Evolutionary conservation across 2,888 invertebrate genomes (phyloP), one percentile per base, ranked within the genome.

Genomic region (Acanthosepion esculentum): DNA sequence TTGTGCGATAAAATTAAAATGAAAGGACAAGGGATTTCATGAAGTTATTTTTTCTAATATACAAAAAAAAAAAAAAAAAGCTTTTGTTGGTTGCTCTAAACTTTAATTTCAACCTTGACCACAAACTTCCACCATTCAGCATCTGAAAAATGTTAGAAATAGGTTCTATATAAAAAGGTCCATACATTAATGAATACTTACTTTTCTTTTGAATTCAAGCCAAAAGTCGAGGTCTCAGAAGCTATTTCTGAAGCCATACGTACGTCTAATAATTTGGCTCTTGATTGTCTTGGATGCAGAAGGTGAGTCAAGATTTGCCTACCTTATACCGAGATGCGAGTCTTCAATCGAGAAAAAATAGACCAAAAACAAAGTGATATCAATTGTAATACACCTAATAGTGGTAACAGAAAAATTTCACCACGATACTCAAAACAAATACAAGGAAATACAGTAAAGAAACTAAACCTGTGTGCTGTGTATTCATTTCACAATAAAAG

Each of bases 51-150:
- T 59, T 23, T 50, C 50, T 12, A 50, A 50, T 50, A 50, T 50
- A 15, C 10, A 15, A 50, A 15, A 15, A 15, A 50, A 12, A 12
- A 50, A 50, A 50, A 50, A 50, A 50, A 50, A 41, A 41, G 41
- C 2, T 20, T 59, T 59, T 59, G 6, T 59, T 59, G 23, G 59
- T 23, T 59, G 20, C 20, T 55, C 15, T n/a, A 10, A n/a, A 12
- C 2, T 78, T n/a, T 10, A 15, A 78, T 78, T 78, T 33, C 78
- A 78, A 78, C 78, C 78, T 78, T 78, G 78, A 78, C n/a, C n/a
- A 78, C 78, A 78, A 78, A 78, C 78, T 78, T 78, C 78, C 78
- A 78, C n/a, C 78, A 78, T 78, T 78, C 78, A 78, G 78, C n/a
- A n/a, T 59, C 59, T 78, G 78, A 78, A 78, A 78, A 78, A 33